These are phyloP conservation scores for Plectrocnemia conspersa DNA, from an alignment of 1,140 invertebrate species.

Conservation along the genomic window DNA sequence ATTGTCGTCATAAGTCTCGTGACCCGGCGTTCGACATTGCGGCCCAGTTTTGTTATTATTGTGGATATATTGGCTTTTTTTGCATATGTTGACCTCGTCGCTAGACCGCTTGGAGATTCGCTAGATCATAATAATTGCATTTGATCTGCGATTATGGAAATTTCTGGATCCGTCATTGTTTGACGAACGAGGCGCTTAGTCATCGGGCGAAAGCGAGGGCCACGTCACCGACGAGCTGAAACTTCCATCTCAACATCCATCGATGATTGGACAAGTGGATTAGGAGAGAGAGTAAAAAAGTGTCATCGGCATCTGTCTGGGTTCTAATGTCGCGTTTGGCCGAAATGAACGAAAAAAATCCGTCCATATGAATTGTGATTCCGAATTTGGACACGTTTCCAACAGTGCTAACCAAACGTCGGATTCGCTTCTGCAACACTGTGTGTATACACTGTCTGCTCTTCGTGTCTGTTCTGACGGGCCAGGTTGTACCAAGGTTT, in stretches of 20 bases:
- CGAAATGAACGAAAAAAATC: not conserved
- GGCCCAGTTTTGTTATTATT: too few species aligned
- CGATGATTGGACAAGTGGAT: constrained; percentile 15
- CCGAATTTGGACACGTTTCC: constrained; percentile 1
- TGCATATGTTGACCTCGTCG: too few species aligned
- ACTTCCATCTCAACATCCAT: constrained; percentile 8
- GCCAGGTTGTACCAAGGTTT: constrained; percentile 15
- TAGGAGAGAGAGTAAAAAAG: not conserved
- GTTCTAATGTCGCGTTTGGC: constrained; percentile 1
- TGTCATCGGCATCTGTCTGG: not conserved
- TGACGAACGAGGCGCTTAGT: too few species aligned
- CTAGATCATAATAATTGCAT: too few species aligned
- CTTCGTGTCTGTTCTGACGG: constrained; percentile 1
- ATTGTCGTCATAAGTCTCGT: too few species aligned
- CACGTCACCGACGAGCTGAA: constrained; percentile 17
- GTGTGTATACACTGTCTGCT: not conserved
- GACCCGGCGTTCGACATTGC: too few species aligned
- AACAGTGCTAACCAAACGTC: not conserved
- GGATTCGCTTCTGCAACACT: constrained; percentile 2
- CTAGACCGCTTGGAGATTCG: too few species aligned
- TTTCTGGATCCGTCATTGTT: too few species aligned
- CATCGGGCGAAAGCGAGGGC: not conserved
- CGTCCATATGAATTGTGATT: not conserved
- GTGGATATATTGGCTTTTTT: too few species aligned
- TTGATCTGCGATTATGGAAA: too few species aligned